These are phyloP conservation scores for Epinephelus malabaricus DNA, from an alignment of 2,797 vertebrate species.

Conservation along the genomic window DNA sequence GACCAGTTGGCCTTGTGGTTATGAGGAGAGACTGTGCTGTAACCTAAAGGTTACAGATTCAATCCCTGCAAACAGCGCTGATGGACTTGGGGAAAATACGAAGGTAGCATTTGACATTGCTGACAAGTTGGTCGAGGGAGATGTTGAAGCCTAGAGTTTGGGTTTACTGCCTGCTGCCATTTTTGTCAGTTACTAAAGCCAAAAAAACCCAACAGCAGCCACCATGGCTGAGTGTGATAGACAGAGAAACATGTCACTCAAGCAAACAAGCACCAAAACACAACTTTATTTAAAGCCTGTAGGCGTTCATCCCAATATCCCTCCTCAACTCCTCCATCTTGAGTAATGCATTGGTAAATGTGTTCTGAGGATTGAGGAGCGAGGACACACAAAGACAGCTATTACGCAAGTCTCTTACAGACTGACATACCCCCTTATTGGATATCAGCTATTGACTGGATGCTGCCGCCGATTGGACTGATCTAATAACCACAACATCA, in stretches of 20 bases:
- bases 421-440: no score
- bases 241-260: conserved; percentile 3
- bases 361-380: no score
- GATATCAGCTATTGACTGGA: no score
- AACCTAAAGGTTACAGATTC: conserved; percentile 43
- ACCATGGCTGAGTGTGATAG: neutral
- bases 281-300: neutral
- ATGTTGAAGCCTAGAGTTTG: neutral
- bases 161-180: neutral
- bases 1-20: conserved; percentile 28
- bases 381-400: no score
- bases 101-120: neutral
- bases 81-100: neutral
- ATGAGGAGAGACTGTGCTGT: neutral
- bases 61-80: conserved; percentile 8
- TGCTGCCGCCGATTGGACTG: no score
- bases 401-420: no score
- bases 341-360: no score
- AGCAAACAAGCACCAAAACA: neutral
- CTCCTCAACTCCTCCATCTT: no score
- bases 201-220: neutral
- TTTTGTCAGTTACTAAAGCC: neutral
- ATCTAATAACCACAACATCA: no score
- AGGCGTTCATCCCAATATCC: no score
- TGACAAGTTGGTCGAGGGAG: conserved; percentile 10